Conservation (phyloP, 23 tunicate species). For the Styela plicata region DNA sequence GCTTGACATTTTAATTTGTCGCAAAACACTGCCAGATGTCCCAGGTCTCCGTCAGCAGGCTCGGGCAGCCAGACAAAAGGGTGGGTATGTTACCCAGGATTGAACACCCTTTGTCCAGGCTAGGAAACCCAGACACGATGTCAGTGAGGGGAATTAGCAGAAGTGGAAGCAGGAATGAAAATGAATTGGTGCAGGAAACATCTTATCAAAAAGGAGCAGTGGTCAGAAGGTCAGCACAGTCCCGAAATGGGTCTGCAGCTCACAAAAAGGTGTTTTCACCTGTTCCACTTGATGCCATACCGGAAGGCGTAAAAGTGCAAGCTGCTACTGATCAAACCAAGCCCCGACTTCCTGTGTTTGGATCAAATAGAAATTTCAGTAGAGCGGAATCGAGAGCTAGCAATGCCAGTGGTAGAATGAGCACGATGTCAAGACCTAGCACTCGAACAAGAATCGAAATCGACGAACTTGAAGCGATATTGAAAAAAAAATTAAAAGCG, state of each 20-base stretch:
- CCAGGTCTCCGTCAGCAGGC: conserved; percentile 47
- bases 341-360: conserved; percentile 86
- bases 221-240: background rate
- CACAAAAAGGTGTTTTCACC: conserved; percentile 48
- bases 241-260: background rate
- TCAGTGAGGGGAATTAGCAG: conserved; percentile 78
- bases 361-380: conserved; percentile 46
- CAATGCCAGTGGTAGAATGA: conserved; percentile 41
- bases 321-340: conserved; percentile 63
- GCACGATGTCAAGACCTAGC: conserved; percentile 76
- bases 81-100: conserved; percentile 70
- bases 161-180: conserved; percentile 44
- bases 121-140: conserved; percentile 74
- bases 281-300: conserved; percentile 67
- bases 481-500: conserved; percentile 65
- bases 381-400: conserved; percentile 81
- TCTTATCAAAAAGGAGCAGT: background rate
- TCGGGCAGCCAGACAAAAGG: conserved; percentile 34
- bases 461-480: conserved; percentile 52
- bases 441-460: conserved; percentile 84
- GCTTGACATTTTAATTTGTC: background rate
- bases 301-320: conserved; percentile 78
- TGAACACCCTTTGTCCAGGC: conserved; percentile 85
- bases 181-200: background rate
- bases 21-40: conserved; percentile 37